phyloP scores from a whole-genome alignment of 2,113 vertebrate species.

The Alligator mississippiensis region DNA sequence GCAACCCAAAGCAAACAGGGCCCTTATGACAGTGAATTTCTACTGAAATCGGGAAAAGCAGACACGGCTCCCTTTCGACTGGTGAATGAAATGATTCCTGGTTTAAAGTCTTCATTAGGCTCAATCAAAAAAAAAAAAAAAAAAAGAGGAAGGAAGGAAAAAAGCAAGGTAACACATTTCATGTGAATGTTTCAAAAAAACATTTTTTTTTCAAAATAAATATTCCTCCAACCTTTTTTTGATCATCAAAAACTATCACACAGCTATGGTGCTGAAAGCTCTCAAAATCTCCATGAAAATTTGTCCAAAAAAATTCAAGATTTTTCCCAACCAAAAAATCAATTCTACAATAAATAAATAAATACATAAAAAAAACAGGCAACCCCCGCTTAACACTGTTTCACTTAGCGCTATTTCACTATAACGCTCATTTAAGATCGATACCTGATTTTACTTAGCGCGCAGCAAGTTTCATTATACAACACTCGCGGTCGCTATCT shows the following conservation, averaged over 20 bases:
- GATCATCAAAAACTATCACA: background rate
- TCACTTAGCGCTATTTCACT: too few relatives aligned
- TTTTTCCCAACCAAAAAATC: background rate
- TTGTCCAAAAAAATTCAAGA: background rate
- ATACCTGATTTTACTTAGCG: too few relatives aligned
- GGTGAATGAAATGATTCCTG: background rate
- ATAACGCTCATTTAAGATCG: too few relatives aligned
- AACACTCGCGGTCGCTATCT: too few relatives aligned
- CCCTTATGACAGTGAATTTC: background rate
- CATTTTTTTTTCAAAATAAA: background rate
- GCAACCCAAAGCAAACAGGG: background rate
- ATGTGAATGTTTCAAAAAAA: constrained; percentile 26
- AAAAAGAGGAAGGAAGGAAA: background rate
- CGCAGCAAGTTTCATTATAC: too few relatives aligned
- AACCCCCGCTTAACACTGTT: too few relatives aligned
- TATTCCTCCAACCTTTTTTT: constrained; percentile 16
- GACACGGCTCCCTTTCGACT: background rate
- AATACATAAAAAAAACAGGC: too few relatives aligned
- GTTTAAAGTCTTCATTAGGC: background rate
- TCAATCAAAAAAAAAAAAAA: background rate
- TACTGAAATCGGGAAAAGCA: background rate
- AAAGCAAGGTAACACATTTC: background rate
- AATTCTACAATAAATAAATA: too few relatives aligned
- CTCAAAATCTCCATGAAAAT: background rate
- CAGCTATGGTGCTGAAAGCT: background rate